Evolutionary conservation across 2,888 invertebrate genomes (phyloP), one percentile per base, ranked within the genome.

Genomic region (Geotrupes spiniger): DNA sequence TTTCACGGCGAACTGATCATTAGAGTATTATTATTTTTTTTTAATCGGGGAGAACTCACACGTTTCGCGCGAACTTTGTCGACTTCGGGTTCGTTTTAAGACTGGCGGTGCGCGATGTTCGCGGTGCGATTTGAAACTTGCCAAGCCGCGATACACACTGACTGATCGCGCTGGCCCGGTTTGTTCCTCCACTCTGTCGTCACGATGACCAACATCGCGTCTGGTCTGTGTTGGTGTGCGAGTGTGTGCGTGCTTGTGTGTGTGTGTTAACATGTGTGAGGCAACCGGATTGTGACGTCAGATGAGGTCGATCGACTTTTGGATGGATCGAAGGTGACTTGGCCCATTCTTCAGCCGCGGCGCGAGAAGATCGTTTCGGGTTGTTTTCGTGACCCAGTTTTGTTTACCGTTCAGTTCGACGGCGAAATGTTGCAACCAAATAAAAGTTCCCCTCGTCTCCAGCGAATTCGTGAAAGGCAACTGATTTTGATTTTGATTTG

Each of bases 131-230:
- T 41, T 58, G 61, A 59, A 60, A 56, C 56, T 47, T 47, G 53
- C 62, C 67, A 64, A 66, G 70, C 69, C 70, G 70, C 69, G 68
- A 64, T 69, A 69, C 70, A 69, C 69, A 71, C 71, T 71, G 68
- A 67, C 56, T 51, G 40, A 55, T 60, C 14, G 38, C 37, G 57
- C 53, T 56, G 53, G 55, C 51, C 54, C 52, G 56, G 50, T 56
- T 50, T 47, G 56, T 60, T 59, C 63, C 61, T 61, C 58, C 59
- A 59, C 62, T 61, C 60, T 63, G 60, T 56, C 58, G 58, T 60
- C 60, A 49, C 65, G 67, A 65, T 67, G 66, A 66, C 66, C 68
- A 66, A 36, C 64, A 58, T 59, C 59, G 57, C 56, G 55, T 54
- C 53, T 54, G 51, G 44, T 47, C 40, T 33, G 40, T 21, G 46